phyloP scores from a whole-genome alignment of 2,888 invertebrate species.

The Tribolium freemani region DNA sequence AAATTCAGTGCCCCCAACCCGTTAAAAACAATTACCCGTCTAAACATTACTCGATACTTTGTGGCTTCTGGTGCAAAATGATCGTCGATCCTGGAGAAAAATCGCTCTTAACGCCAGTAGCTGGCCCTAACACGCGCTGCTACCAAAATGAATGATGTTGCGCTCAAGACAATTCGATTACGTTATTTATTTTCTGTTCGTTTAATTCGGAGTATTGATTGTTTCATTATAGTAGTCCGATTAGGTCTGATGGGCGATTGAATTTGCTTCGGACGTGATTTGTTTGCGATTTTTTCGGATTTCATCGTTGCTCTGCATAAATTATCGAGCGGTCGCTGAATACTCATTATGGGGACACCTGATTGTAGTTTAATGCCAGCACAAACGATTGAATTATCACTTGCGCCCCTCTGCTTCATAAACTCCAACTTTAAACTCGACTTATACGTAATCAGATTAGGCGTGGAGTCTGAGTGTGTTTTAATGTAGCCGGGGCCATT shows the following conservation, averaged over 20 bases:
- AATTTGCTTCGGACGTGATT: constrained; percentile 44
- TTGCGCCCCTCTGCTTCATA: constrained; percentile 11
- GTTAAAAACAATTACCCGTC: background rate
- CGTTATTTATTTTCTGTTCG: constrained; percentile 41
- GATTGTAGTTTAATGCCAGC: constrained; percentile 44
- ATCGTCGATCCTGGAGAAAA: constrained; percentile 21
- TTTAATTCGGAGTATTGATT: constrained; percentile 44
- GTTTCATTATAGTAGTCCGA: constrained; percentile 43
- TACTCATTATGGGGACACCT: constrained; percentile 33
- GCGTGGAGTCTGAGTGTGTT: constrained; percentile 36
- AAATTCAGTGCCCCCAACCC: background rate
- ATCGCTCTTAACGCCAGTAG: constrained; percentile 17
- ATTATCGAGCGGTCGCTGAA: constrained; percentile 34
- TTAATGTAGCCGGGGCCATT: constrained; percentile 39
- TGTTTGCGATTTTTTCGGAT: constrained; percentile 37
- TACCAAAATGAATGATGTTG: constrained; percentile 34
- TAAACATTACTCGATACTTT: background rate
- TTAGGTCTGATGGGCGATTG: constrained; percentile 38
- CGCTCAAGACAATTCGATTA: constrained; percentile 40
- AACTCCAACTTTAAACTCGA: constrained; percentile 40
- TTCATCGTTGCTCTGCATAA: constrained; percentile 17
- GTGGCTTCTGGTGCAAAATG: constrained; percentile 13
- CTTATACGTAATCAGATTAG: constrained; percentile 39
- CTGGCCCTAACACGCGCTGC: constrained; percentile 18
- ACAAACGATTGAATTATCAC: constrained; percentile 46